Percentiles rank a stretch among this genome's conserved stretches.
These are phyloP conservation scores for Leuctra nigra DNA, from an alignment of 2,888 invertebrate species.

Conservation along the genomic window DNA sequence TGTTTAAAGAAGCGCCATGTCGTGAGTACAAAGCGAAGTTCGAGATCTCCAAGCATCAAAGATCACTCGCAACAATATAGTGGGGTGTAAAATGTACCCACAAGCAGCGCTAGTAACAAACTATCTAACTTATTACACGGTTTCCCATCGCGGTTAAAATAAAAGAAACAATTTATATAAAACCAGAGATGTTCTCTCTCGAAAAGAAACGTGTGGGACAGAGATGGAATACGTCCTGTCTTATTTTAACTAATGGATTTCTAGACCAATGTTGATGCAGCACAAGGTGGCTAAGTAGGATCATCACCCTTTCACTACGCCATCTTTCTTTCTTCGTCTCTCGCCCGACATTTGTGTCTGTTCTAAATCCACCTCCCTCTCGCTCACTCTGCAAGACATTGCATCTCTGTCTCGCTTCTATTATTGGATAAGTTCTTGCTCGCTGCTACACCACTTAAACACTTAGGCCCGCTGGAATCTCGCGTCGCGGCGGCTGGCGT, in stretches of 20 bases:
- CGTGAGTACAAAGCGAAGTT: no score
- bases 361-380: neutral
- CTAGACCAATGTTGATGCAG: constrained; percentile 11
- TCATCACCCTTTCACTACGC: constrained; percentile 5
- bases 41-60: no score
- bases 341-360: constrained; percentile 2
- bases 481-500: neutral
- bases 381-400: neutral
- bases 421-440: constrained; percentile 11
- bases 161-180: no score
- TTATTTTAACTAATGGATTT: constrained; percentile 20
- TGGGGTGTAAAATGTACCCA: no score
- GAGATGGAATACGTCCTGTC: neutral
- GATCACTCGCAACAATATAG: no score
- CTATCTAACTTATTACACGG: no score
- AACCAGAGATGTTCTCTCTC: no score
- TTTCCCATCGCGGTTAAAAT: no score
- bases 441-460: constrained; percentile 10
- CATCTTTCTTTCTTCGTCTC: neutral
- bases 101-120: no score
- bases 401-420: constrained; percentile 2
- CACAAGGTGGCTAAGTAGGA: constrained; percentile 11
- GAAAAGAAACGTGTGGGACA: no score
- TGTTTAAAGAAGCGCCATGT: no score
- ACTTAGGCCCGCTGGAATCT: constrained; percentile 8